A percentile compares a stretch with the other conserved stretches of the same genome.
These are phyloP conservation scores for Cyclophora punctaria DNA, from an alignment of 2,888 invertebrate species.

Conservation along the genomic window DNA sequence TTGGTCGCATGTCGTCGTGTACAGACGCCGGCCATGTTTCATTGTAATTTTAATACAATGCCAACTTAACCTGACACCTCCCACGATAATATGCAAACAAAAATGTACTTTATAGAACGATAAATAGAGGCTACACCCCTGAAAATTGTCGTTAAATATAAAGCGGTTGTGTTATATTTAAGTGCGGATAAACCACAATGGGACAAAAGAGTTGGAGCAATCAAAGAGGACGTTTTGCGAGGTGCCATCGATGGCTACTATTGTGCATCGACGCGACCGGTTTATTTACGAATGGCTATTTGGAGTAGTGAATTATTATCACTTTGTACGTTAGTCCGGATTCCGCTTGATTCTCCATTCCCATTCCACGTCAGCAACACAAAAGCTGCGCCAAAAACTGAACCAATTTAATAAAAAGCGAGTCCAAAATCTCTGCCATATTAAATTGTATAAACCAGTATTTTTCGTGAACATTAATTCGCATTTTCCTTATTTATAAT, in stretches of 20 bases:
- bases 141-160: slow-evolving; percentile 4
- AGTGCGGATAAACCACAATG: slow-evolving; percentile 31
- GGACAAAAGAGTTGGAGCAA: slow-evolving; percentile 34
- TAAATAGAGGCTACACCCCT: slow-evolving; percentile 5
- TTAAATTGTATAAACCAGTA: too few relatives aligned
- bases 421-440: too few relatives aligned
- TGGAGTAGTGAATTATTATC: too few relatives aligned
- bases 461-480: too few relatives aligned
- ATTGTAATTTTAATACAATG: slow-evolving; percentile 37
- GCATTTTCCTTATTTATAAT: not conserved
- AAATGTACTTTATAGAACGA: slow-evolving; percentile 1
- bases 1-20: slow-evolving; percentile 28
- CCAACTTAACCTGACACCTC: slow-evolving; percentile 9
- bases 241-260: slow-evolving; percentile 12
- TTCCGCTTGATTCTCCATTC: too few relatives aligned
- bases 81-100: too few relatives aligned
- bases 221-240: slow-evolving; percentile 31
- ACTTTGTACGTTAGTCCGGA: too few relatives aligned
- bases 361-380: too few relatives aligned
- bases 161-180: slow-evolving; percentile 26
- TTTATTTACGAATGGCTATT: too few relatives aligned
- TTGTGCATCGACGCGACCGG: slow-evolving; percentile 20
- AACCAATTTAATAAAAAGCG: too few relatives aligned
- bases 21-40: slow-evolving; percentile 26
- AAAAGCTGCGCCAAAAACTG: too few relatives aligned